Conservation (phyloP, 1,140 invertebrate genomes). For the Lasioglossum albipes region DNA sequence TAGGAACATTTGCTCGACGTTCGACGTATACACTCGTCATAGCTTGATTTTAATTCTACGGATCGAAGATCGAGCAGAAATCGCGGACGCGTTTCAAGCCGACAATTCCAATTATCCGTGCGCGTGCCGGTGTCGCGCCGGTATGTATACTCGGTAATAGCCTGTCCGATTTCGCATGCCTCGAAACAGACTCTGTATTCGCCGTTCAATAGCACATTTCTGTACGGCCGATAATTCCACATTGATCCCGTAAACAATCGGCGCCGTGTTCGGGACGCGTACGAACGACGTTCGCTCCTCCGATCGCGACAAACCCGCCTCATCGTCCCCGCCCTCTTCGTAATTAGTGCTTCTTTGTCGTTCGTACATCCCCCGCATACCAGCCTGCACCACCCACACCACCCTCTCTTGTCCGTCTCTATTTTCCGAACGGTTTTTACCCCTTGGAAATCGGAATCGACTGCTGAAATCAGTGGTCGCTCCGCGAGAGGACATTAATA, state of each 20-base stretch:
- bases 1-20: too few species aligned
- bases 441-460: too few species aligned
- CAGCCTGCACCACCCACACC: neutral
- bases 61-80: too few species aligned
- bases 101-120: conserved; percentile 33
- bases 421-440: neutral
- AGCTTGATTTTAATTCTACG: too few species aligned
- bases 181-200: neutral
- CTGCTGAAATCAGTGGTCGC: too few species aligned
- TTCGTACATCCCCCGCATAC: neutral
- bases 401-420: too few species aligned
- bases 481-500: too few species aligned
- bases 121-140: conserved; percentile 14
- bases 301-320: neutral
- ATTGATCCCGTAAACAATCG: conserved; percentile 18
- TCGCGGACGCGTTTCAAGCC: too few species aligned
- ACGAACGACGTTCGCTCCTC: too few species aligned
- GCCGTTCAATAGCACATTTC: neutral
- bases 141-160: conserved; percentile 24
- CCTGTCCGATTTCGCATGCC: conserved; percentile 6
- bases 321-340: neutral
- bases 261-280: too few species aligned
- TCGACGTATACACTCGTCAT: too few species aligned
- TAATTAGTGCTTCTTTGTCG: neutral
- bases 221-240: conserved; percentile 18